Percentiles rank a stretch among this genome's conserved stretches.
Evolutionary conservation across 2,113 vertebrate species (phyloP).

Genomic region (Clupea harengus): DNA sequence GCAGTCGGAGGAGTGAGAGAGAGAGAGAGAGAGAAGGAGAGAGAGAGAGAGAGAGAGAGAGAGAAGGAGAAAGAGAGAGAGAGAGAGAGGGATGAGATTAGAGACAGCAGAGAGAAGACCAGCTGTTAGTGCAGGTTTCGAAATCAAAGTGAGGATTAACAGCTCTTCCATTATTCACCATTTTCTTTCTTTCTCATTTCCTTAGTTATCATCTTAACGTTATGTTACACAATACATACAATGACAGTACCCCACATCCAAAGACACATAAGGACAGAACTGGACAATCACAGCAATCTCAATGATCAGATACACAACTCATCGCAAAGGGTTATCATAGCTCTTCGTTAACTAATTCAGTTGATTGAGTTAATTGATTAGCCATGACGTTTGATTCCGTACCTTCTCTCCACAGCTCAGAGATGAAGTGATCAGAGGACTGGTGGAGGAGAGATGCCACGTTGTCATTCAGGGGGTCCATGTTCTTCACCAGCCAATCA

Average conservation of each 20-base stretch:
- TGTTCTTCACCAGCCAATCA: conserved; percentile 91
- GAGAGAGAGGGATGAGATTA: not conserved
- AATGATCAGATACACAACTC: not conserved
- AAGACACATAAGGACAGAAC: not conserved
- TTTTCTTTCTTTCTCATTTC: not conserved
- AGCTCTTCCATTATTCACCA: not conserved
- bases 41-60: conserved; percentile 17
- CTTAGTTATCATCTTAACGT: not conserved
- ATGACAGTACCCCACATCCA: not conserved
- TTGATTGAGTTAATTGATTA: not conserved
- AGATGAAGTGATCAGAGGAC: conserved; percentile 83
- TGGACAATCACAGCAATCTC: not conserved
- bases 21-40: not conserved
- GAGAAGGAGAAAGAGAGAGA: conserved; percentile 7
- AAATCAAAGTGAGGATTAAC: conserved; percentile 18
- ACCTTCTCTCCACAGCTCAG: conserved; percentile 94
- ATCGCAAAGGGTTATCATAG: not conserved
- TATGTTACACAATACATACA: not conserved
- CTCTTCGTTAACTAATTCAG: not conserved
- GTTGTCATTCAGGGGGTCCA: conserved; percentile 89
- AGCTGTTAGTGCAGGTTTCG: not conserved
- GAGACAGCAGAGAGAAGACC: conserved; percentile 20
- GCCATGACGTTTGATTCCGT: conserved; percentile 41
- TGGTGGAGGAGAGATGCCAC: conserved; percentile 86
- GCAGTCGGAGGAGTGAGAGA: conserved; percentile 15